Conservation (phyloP, 2,797 vertebrate species). For the Vultur gryphus region DNA sequence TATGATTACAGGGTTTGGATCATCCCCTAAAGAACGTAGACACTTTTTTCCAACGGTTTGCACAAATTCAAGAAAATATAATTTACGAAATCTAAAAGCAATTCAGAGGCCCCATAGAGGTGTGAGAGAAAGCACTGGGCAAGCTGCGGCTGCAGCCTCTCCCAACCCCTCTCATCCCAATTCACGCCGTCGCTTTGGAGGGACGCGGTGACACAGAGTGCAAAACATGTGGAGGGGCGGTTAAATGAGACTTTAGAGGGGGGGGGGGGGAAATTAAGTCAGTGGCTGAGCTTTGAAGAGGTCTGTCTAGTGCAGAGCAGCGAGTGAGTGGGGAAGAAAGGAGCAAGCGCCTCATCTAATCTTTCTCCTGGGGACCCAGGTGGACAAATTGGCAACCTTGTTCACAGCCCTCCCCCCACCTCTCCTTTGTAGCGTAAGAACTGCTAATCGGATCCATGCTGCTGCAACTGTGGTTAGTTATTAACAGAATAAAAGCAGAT, state of each 20-base stretch:
- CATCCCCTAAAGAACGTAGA: neutral
- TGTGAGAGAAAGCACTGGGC: neutral
- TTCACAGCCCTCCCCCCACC: constrained; percentile 59
- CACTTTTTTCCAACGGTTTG: neutral
- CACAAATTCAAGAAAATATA: neutral
- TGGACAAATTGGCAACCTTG: constrained; percentile 79
- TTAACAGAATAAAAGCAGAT: constrained; percentile 82
- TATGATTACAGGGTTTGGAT: neutral
- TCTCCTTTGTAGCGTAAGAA: constrained; percentile 74
- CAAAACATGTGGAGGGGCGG: neutral
- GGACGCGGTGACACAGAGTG: neutral
- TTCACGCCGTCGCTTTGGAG: neutral
- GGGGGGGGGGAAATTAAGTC: no score
- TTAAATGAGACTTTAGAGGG: constrained; percentile 39
- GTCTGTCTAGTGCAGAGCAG: constrained; percentile 44
- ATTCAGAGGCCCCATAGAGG: neutral
- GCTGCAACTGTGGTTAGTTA: constrained; percentile 79
- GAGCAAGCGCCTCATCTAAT: constrained; percentile 71
- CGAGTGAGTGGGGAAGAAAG: constrained; percentile 41
- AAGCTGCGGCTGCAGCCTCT: neutral
- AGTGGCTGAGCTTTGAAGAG: constrained; percentile 60
- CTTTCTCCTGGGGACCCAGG: constrained; percentile 77
- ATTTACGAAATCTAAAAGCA: constrained; percentile 12
- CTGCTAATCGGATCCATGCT: constrained; percentile 83
- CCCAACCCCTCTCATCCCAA: neutral